These are phyloP conservation scores for Rhagonycha fulva DNA, from an alignment of 2,888 invertebrate species.

Conservation along the genomic window DNA sequence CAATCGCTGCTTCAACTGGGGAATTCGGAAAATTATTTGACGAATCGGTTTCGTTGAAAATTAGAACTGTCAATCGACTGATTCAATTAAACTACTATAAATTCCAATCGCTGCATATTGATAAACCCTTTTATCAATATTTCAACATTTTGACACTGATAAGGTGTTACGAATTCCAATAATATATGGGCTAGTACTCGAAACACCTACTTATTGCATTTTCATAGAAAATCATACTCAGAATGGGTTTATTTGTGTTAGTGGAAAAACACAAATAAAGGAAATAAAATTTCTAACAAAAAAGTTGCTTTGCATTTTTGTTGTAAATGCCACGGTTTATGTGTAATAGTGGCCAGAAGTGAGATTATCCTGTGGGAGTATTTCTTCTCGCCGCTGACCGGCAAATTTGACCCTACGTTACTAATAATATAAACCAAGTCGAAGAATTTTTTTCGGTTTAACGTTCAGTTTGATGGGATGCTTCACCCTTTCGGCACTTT, in stretches of 20 bases:
- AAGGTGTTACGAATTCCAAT: not conserved
- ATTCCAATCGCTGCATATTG: not conserved
- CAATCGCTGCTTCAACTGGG: too few species aligned
- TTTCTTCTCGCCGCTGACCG: too few species aligned
- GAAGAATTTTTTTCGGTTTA: too few species aligned
- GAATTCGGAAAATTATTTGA: not conserved
- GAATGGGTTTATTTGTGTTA: too few species aligned
- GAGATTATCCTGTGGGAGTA: too few species aligned
- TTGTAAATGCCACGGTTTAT: too few species aligned
- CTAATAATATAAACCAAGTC: too few species aligned
- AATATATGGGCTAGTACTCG: not conserved
- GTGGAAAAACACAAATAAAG: too few species aligned
- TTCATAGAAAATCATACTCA: not conserved
- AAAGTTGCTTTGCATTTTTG: not conserved
- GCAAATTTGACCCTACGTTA: too few species aligned
- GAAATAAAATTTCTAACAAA: not conserved
- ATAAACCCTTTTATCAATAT: not conserved
- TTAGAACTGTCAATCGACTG: not conserved
- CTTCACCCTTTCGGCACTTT: too few species aligned
- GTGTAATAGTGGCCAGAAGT: too few species aligned
- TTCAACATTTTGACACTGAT: not conserved
- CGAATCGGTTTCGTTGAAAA: not conserved
- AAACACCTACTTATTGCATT: not conserved
- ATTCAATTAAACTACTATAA: not conserved
- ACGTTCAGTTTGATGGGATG: too few species aligned